Evolutionary conservation across 2,797 vertebrate genomes (phyloP).

Genomic region (Acomys russatus): DNA sequence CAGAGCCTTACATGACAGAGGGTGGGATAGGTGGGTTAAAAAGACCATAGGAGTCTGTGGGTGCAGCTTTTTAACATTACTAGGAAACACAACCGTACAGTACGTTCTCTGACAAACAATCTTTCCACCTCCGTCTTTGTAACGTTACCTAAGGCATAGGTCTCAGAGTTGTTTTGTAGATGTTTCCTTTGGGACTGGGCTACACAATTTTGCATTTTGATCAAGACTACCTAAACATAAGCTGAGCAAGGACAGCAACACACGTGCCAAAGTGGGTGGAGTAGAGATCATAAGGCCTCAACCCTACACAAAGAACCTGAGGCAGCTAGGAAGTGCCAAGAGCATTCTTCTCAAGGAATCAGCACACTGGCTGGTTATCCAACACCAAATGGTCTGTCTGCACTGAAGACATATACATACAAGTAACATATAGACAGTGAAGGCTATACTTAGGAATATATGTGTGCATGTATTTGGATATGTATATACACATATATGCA

Average conservation of each 20-base stretch:
- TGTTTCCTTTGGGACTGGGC: too few relatives aligned
- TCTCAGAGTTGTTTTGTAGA: not conserved
- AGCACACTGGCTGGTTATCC: not conserved
- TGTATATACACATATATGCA: too few relatives aligned
- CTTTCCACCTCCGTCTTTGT: too few relatives aligned
- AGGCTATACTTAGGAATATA: not conserved
- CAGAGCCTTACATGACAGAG: not conserved
- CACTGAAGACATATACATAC: not conserved
- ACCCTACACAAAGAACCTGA: not conserved
- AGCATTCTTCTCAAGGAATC: too few relatives aligned
- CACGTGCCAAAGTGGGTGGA: not conserved
- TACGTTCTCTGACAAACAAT: not conserved
- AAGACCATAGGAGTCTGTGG: not conserved
- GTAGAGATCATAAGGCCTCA: not conserved
- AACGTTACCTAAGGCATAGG: not conserved
- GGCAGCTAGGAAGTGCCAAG: not conserved
- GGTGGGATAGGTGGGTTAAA: not conserved
- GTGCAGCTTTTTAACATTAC: not conserved
- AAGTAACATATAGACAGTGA: not conserved
- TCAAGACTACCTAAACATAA: not conserved
- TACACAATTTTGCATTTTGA: not conserved
- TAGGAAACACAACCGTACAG: not conserved
- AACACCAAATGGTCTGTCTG: not conserved
- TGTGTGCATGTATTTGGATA: not conserved
- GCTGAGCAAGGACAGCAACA: not conserved